Conservation (phyloP, 92 coral and sea anemone species). For the Hydrozoanthus gracilis region DNA sequence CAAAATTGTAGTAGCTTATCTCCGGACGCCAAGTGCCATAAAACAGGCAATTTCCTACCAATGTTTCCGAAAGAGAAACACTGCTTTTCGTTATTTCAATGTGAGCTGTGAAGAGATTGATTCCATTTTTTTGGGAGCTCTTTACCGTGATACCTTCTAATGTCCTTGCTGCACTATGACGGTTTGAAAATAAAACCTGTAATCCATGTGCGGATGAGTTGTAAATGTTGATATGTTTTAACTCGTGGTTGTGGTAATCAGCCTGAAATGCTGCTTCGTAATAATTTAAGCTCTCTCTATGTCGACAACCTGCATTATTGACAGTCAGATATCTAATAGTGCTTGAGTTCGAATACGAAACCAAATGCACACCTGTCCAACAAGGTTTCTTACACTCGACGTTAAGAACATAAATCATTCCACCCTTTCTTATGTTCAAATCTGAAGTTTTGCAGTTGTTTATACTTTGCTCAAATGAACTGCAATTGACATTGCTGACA, state of each 20-base stretch:
- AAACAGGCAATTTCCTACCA: no score
- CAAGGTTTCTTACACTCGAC: conserved; percentile 48
- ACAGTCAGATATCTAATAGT: conserved; percentile 38
- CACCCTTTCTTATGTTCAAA: conserved; percentile 21
- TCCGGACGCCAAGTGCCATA: no score
- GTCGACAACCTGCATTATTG: conserved; percentile 51
- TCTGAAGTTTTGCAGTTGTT: background rate
- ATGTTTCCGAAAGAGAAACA: no score
- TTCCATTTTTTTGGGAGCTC: no score
- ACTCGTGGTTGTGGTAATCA: conserved; percentile 49
- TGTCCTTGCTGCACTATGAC: no score
- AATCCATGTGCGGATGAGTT: conserved; percentile 49
- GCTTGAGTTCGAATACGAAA: conserved; percentile 44
- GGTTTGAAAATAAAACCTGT: conserved; percentile 54
- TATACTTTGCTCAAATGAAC: background rate
- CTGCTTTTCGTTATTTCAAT: no score
- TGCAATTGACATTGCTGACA: conserved; percentile 43
- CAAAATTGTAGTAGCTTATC: no score
- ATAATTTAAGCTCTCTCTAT: conserved; percentile 36
- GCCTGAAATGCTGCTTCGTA: conserved; percentile 54
- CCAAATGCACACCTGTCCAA: conserved; percentile 66
- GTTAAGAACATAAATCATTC: conserved; percentile 8
- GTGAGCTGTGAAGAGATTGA: no score
- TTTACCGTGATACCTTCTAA: no score
- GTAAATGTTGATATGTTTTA: conserved; percentile 36